Conservation (phyloP, 2,113 vertebrate genomes). For the Atractosteus spatula region DNA sequence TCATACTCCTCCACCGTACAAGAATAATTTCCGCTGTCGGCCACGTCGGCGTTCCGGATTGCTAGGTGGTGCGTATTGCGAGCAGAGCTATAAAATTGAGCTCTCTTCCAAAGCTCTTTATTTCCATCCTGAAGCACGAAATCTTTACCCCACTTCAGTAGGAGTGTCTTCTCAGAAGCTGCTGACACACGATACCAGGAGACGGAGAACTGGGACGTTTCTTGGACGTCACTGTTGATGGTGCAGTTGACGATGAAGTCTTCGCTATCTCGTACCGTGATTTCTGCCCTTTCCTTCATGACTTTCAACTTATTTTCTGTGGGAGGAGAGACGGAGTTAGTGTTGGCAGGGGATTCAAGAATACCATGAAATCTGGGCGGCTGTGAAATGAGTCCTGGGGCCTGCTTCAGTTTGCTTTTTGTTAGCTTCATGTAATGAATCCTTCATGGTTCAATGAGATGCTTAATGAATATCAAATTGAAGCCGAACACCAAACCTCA, state of each 20-base stretch:
- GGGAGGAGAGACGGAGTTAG: not conserved
- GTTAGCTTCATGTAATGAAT: no score
- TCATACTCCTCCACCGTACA: constrained; percentile 57
- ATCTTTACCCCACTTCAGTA: constrained; percentile 17
- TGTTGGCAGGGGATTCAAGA: no score
- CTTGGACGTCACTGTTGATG: constrained; percentile 11
- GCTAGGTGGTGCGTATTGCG: constrained; percentile 5
- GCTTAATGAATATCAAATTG: no score
- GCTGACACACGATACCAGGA: constrained; percentile 16
- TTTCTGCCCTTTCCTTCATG: not conserved
- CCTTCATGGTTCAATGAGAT: no score
- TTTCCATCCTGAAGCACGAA: constrained; percentile 9
- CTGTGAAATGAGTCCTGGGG: no score
- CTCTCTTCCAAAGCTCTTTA: constrained; percentile 6
- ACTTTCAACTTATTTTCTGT: constrained; percentile 2
- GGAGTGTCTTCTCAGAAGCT: not conserved
- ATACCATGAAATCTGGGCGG: no score
- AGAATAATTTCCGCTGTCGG: constrained; percentile 50
- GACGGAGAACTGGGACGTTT: constrained; percentile 20
- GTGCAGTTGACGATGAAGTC: constrained; percentile 22
- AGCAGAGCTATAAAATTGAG: constrained; percentile 25
- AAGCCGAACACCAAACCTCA: no score
- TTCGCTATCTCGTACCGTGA: constrained; percentile 11
- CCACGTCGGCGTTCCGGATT: constrained; percentile 32
- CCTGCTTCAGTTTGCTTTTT: no score